Base-by-base conservation (phyloP, 2,113 vertebrate species). In the Leptobrachium ailaonicum region DNA sequence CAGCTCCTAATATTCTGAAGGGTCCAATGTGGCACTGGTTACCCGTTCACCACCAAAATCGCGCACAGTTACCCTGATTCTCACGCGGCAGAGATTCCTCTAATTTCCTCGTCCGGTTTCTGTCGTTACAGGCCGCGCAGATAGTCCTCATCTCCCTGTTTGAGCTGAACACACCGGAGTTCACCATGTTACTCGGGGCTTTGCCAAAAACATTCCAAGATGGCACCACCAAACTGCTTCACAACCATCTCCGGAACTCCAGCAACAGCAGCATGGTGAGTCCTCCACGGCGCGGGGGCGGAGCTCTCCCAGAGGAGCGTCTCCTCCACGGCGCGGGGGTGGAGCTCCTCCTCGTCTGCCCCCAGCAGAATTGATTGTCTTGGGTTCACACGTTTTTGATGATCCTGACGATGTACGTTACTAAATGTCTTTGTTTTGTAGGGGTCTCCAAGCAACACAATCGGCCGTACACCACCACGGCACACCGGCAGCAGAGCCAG, bases 181-280 rank as follows among this genome's bases (percentile, higher is more conserved):
- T 99, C 93, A 98, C 97, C 88, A 98, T 98, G 97, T 92, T 99
- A 92, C 95, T 99, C 87, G 97, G 96, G 87, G 98, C 98, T 73
- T 93, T 99, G 90, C 97, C 98, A 82, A 99, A 99, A 92, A 99
- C 98, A 82, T 99, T 99, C 93, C 97, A 99, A 90, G 98, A 99
- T 71, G 98, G 97, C 85, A 97, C 98, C 91, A 98, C 98, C 87
- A 99, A 98, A 84, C 95, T 99, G 82, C 93, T 99, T 70, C 97
- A 99, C 85, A 98, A 94, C 87, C 97, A 99, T 91, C 93, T 99
- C 85, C 98, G 98, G 92, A 99, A 97, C 89, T 96, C 96, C 76
- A 98, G 96, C 89, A 98, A 97, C 86, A 94, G 94, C 76, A 92
- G 88, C 81, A 91, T 98, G 95, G 98, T 98, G 83, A 92, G 91